Conservation (phyloP, 2,888 invertebrate species). For the Schrankia costaestrigalis region DNA sequence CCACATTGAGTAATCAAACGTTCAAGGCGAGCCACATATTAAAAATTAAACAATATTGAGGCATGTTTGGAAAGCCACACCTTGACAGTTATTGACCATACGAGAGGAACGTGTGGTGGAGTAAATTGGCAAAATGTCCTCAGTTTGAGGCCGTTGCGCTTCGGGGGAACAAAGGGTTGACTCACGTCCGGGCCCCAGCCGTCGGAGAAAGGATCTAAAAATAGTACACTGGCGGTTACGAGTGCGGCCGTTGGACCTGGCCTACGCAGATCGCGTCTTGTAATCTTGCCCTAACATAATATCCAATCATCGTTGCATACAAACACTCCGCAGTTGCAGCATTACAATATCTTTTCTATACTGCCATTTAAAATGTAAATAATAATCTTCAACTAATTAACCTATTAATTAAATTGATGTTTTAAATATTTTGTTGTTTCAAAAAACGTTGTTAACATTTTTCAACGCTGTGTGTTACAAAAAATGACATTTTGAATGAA, state of each 20-base stretch:
- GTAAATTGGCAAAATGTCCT: constrained; percentile 39
- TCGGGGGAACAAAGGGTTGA: constrained; percentile 70
- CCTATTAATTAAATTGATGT: too few species aligned
- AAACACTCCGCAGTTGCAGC: background rate
- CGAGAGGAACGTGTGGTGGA: constrained; percentile 22
- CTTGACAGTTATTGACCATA: constrained; percentile 48
- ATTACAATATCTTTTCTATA: too few species aligned
- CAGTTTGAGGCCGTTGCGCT: constrained; percentile 50
- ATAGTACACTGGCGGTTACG: constrained; percentile 63
- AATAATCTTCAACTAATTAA: too few species aligned
- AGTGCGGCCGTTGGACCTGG: constrained; percentile 59
- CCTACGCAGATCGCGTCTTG: constrained; percentile 56
- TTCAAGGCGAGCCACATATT: constrained; percentile 70
- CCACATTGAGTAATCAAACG: constrained; percentile 58
- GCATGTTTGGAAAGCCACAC: constrained; percentile 59
- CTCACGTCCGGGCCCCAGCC: constrained; percentile 65
- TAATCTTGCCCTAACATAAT: constrained; percentile 42
- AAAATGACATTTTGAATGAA: too few species aligned
- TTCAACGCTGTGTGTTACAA: too few species aligned
- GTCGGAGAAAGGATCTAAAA: constrained; percentile 71
- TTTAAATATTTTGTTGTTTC: too few species aligned
- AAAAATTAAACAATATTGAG: constrained; percentile 63
- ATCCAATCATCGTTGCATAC: constrained; percentile 34
- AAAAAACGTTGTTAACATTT: too few species aligned
- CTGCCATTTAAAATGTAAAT: too few species aligned